Evolutionary conservation across 2,797 vertebrate species (phyloP).

Genomic region (Pangasius krempfi): DNA sequence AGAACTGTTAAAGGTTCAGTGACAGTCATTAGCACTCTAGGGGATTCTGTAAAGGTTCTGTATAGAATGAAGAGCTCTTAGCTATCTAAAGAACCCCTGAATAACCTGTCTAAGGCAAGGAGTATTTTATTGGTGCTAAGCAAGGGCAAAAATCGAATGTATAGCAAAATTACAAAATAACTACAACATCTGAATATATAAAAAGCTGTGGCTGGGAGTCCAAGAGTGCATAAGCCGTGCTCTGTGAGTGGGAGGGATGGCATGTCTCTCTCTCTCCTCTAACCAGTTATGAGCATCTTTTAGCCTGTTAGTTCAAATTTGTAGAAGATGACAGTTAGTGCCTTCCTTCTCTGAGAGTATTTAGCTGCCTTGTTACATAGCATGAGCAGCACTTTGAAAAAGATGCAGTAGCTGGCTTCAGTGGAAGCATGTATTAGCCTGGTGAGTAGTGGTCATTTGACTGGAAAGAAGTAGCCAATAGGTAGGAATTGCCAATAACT

Average conservation of each 20-base stretch:
- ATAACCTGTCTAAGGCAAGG: not conserved
- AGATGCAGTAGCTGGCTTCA: not conserved
- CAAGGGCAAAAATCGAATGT: not conserved
- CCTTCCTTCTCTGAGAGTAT: not conserved
- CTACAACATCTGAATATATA: not conserved
- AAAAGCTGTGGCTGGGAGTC: not conserved
- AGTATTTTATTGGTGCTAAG: not conserved
- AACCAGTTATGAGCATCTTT: not conserved
- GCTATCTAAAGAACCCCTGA: not conserved
- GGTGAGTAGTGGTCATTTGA: not conserved
- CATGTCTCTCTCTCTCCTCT: not conserved
- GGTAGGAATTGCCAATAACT: not conserved
- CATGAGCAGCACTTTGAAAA: not conserved
- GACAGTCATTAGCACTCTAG: not conserved
- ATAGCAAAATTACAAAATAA: not conserved
- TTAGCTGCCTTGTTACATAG: not conserved
- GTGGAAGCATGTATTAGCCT: not conserved
- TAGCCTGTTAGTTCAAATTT: not conserved
- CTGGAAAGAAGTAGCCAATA: not conserved
- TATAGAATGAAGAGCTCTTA: not conserved
- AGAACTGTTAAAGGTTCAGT: not conserved
- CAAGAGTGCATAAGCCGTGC: not conserved
- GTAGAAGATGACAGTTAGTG: not conserved
- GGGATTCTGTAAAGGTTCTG: not conserved
- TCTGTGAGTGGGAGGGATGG: not conserved